Conservation (phyloP, 2,113 vertebrate species). For the Neoarius graeffei region DNA sequence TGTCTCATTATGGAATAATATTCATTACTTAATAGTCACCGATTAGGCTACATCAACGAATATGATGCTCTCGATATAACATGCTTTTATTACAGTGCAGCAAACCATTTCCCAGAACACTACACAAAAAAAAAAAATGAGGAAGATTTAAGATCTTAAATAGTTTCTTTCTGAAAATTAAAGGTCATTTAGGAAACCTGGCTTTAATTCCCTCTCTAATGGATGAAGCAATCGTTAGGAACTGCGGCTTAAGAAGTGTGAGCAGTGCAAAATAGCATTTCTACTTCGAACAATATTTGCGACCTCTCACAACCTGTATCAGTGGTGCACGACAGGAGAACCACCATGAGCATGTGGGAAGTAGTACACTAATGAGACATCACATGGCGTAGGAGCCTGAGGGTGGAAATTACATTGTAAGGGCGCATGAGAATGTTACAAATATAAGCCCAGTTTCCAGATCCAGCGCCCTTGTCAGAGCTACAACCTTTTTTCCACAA, state of each 20-base stretch:
- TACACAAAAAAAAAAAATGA: neutral
- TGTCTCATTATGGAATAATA: neutral
- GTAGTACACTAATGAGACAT: conserved; percentile 42
- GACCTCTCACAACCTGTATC: conserved; percentile 8
- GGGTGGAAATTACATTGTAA: conserved; percentile 35
- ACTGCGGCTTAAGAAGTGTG: neutral
- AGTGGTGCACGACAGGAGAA: conserved; percentile 24
- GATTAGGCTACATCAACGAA: conserved; percentile 32
- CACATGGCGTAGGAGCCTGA: conserved; percentile 37
- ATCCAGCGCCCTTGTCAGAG: conserved; percentile 5
- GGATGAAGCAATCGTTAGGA: conserved; percentile 4
- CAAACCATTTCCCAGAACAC: neutral
- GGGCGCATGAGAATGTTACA: conserved; percentile 33
- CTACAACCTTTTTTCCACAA: neutral
- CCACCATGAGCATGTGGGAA: conserved; percentile 29
- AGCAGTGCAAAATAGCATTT: neutral
- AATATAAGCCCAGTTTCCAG: conserved; percentile 35
- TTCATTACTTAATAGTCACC: conserved; percentile 25
- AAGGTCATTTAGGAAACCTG: conserved; percentile 12
- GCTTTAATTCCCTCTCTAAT: neutral
- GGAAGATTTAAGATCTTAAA: conserved; percentile 27
- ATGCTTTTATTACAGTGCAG: conserved; percentile 9
- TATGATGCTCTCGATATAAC: conserved; percentile 3
- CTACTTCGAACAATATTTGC: neutral
- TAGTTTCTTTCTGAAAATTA: conserved; percentile 15